A percentile compares a stretch with the other conserved stretches of the same genome.
Evolutionary conservation across 1,140 invertebrate genomes (phyloP).

Genomic region (Drosophila kanapiae): DNA sequence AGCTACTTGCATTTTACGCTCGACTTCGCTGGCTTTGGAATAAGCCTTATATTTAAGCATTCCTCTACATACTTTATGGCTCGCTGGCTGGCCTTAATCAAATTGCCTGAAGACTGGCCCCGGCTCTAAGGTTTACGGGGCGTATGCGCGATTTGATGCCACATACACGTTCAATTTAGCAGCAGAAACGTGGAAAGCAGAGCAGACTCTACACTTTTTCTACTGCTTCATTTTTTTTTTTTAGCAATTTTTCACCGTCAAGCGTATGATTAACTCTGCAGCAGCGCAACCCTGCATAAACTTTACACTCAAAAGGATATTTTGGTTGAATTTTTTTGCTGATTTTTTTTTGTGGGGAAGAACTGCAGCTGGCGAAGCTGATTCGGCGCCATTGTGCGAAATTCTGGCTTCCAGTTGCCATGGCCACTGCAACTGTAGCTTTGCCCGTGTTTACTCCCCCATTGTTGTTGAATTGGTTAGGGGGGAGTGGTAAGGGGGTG

Average conservation of each 20-base stretch:
- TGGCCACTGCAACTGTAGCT: constrained; percentile 38
- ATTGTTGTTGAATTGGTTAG: constrained; percentile 50
- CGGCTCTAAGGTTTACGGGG: constrained; percentile 27
- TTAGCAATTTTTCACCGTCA: constrained; percentile 45
- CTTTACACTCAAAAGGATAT: constrained; percentile 54
- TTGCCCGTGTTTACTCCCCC: constrained; percentile 29
- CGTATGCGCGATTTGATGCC: constrained; percentile 66
- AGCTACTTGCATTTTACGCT: constrained; percentile 29
- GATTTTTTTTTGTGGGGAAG: neutral
- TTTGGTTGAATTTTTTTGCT: constrained; percentile 4
- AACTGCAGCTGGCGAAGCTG: constrained; percentile 29
- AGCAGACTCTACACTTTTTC: neutral
- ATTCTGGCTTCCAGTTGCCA: constrained; percentile 29
- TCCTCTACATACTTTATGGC: constrained; percentile 57
- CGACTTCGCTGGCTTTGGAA: constrained; percentile 56
- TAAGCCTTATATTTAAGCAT: constrained; percentile 49
- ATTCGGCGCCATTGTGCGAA: constrained; percentile 36
- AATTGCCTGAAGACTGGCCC: constrained; percentile 50
- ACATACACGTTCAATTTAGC: constrained; percentile 50
- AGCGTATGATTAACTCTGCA: constrained; percentile 63
- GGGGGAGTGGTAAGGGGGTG: neutral
- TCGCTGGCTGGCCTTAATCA: constrained; percentile 56
- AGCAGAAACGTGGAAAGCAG: constrained; percentile 35
- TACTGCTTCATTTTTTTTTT: neutral
- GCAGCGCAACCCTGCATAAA: constrained; percentile 39